Evolutionary conservation across 2,888 invertebrate species (phyloP), one percentile per base, ranked within the genome.

Genomic region (Lingula anatina): DNA sequence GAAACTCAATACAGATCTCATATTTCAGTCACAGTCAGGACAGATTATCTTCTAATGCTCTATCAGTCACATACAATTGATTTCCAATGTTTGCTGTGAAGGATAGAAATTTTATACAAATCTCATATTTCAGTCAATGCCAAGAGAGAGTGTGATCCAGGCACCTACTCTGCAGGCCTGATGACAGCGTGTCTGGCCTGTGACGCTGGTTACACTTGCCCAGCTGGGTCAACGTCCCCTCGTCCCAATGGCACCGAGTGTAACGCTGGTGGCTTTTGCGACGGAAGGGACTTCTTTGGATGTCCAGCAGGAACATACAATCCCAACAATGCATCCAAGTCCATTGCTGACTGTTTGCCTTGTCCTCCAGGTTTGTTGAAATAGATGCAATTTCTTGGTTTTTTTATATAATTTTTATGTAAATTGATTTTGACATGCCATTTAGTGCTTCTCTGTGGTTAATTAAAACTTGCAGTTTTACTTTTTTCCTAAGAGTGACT

Each of bases 321-420:
- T 48, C 58, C 59, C 0, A 49, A 54, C 25, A 71, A 70, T 44
- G 70, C 64, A 20, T 69, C 72, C 1, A 40, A 49, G n/a, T 55
- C 50, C 35, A 44, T 44, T 4, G 49, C 47, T 12, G 61, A 51
- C 3, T 73, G 73, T 54, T 39, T 59, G 0, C 51, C 54, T 0
- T 73, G 73, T 50, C 70, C 71, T 9, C 50, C 70, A 53, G 71
- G 71, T 71, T 49, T 61, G n/a, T n/a, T n/a, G n/a, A n/a, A n/a
- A n/a, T n/a, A n/a, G n/a, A n/a, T n/a, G n/a, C n/a, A n/a, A n/a
- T n/a, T n/a, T n/a, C n/a, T n/a, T n/a, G n/a, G n/a, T n/a, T n/a
- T n/a, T n/a, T n/a, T n/a, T n/a, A n/a, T n/a, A n/a, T n/a, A n/a
- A n/a, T n/a, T n/a, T n/a, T n/a, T n/a, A n/a, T n/a, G n/a, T n/a